Evolutionary conservation across 2,888 invertebrate species (phyloP).

Genomic region (Electrophaes corylata): DNA sequence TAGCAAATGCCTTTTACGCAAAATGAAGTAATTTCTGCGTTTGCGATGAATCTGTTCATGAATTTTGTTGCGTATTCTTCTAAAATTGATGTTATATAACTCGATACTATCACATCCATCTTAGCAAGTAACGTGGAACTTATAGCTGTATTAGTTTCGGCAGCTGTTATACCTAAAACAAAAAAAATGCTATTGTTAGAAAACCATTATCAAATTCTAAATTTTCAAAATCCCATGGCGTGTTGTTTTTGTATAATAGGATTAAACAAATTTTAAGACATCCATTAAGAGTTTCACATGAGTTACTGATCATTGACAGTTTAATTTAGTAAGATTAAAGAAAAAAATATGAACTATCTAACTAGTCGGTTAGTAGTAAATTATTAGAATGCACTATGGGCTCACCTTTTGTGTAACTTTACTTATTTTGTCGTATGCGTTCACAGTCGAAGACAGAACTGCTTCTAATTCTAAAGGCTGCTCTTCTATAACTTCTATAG

Average conservation of each 20-base stretch:
- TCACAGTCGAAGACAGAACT: constrained; percentile 65
- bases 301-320: neutral
- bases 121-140: constrained; percentile 33
- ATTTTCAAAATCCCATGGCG: neutral
- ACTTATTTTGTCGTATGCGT: constrained; percentile 38
- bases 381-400: constrained; percentile 1
- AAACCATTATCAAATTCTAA: neutral
- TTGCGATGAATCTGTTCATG: constrained; percentile 54
- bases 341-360: no score
- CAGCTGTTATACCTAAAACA: constrained; percentile 30
- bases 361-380: neutral
- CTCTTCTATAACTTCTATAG: constrained; percentile 48
- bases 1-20: constrained; percentile 61
- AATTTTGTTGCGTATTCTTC: constrained; percentile 54
- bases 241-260: neutral
- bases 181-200: neutral
- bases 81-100: constrained; percentile 50
- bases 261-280: no score
- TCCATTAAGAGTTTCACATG: no score
- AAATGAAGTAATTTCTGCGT: constrained; percentile 53
- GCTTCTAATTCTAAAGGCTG: constrained; percentile 66
- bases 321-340: neutral
- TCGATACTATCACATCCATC: constrained; percentile 38
- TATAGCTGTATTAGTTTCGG: constrained; percentile 40
- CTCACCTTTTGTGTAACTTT: constrained; percentile 55